Evolutionary conservation across 2,113 vertebrate genomes (phyloP), one percentile per base, ranked within the genome.

Genomic region (Archocentrus centrarchus): DNA sequence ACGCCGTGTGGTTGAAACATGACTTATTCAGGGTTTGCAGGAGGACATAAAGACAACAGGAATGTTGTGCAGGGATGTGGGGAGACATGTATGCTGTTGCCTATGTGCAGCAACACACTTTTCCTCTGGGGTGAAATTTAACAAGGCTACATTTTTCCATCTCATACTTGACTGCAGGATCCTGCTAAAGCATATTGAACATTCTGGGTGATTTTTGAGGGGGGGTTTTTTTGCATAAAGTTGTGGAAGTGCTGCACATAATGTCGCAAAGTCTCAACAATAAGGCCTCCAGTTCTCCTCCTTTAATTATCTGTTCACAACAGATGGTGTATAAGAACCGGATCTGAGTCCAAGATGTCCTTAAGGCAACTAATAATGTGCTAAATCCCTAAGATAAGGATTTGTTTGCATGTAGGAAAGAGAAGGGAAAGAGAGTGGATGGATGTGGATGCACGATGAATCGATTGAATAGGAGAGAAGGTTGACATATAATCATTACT

Each of bases 281-380:
- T 9, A 2, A 91, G 82, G 59, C 80, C 81, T 83, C 55, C 84
- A 82, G 11, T 87, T 77, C 24, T 57, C 50, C 75, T 50, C 17
- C 41, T 57, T 87, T 85, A 32, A 32, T 77, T 89, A 82, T 84
- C 59, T 82, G 79, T 75, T 41, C 58, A 58, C 77, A 89, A 83
- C 92, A 94, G 92, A 95, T 94, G 93, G 92, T 59, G 24, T 59
- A 44, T 92, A 83, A 85, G 85, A 84, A 86, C 83, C 57, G 73
- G 83, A 88, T 86, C 83, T 73, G 58, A 84, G 66, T 86, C 83
- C 75, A 91, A 77, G 76, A 83, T 61, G 73, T 64, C 63, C 80
- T 85, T 77, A 61, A 80, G n/a, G 73, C 66, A 81, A 32, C 79
- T 86, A 86, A 80, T 75, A 91, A 85, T 79, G 80, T 79, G 59